phyloP scores from a whole-genome alignment of 2,113 vertebrate species.

The Lethenteron reissneri region DNA sequence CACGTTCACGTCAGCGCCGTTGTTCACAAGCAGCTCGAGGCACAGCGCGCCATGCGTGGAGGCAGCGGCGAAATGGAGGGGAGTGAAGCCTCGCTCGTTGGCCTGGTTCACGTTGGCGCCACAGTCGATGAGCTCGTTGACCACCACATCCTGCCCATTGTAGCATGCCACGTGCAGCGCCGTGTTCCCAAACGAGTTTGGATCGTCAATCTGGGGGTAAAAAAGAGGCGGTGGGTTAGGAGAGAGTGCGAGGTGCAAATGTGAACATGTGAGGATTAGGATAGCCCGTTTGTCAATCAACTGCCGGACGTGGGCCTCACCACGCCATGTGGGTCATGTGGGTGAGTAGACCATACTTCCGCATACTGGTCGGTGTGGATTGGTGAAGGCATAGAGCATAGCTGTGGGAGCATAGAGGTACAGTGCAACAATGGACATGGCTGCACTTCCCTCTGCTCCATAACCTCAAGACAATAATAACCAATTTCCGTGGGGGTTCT shows the following conservation, averaged over 20 bases:
- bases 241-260: neutral
- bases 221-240: neutral
- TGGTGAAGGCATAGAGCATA: too few relatives aligned
- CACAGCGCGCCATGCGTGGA: slow-evolving; percentile 76
- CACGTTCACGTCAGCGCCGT: slow-evolving; percentile 72
- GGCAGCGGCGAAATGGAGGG: slow-evolving; percentile 78
- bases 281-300: too few relatives aligned
- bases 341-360: too few relatives aligned
- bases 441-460: too few relatives aligned
- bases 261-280: neutral
- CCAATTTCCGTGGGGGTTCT: too few relatives aligned
- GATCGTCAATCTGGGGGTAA: slow-evolving; percentile 53
- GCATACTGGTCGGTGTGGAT: too few relatives aligned
- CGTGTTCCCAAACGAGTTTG: slow-evolving; percentile 76
- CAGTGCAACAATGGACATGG: too few relatives aligned
- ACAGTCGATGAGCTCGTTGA: slow-evolving; percentile 72
- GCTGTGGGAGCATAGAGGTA: too few relatives aligned
- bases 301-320: too few relatives aligned
- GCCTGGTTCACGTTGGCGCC: slow-evolving; percentile 82
- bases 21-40: slow-evolving; percentile 75
- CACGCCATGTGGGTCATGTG: too few relatives aligned
- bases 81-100: slow-evolving; percentile 81
- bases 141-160: slow-evolving; percentile 75
- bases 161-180: slow-evolving; percentile 81
- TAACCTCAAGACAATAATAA: too few relatives aligned